Evolutionary conservation across 2,888 invertebrate species (phyloP).

Genomic region (Drosophila bunnanda): DNA sequence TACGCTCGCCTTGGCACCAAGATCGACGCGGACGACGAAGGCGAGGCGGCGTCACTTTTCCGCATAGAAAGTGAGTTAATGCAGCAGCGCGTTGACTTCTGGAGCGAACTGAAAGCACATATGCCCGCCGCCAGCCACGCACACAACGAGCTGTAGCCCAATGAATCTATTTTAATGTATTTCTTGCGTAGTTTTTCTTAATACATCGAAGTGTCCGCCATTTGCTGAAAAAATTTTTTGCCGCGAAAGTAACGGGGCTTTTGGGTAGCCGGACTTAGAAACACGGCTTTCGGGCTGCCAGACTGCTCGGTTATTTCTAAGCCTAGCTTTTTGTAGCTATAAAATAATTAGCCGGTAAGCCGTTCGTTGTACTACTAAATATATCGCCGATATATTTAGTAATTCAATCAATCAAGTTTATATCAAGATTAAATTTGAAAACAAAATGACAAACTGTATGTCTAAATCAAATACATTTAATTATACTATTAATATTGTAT

Average conservation of each 20-base stretch:
- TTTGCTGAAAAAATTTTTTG: not conserved
- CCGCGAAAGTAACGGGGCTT: constrained; percentile 20
- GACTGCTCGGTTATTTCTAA: not conserved
- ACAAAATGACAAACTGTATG: not conserved
- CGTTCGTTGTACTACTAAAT: too few species aligned
- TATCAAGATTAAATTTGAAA: too few species aligned
- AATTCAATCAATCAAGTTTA: too few species aligned
- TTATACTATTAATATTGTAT: too few species aligned
- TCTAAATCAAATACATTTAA: too few species aligned
- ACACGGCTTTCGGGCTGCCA: constrained; percentile 3
- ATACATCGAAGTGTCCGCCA: not conserved
- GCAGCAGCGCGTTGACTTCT: constrained; percentile 87
- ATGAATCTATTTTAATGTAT: not conserved
- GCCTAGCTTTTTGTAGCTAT: constrained; percentile 1
- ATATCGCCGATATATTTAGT: too few species aligned
- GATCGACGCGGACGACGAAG: constrained; percentile 79
- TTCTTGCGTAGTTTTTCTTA: not conserved
- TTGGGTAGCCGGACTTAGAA: not conserved
- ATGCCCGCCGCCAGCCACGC: constrained; percentile 55
- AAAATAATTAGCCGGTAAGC: too few species aligned
- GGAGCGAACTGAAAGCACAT: constrained; percentile 87
- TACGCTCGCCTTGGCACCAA: constrained; percentile 86
- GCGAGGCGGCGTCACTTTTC: constrained; percentile 81
- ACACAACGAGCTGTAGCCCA: constrained; percentile 58
- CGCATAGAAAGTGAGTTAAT: constrained; percentile 86